Evolutionary conservation across 2,888 invertebrate species (phyloP), one percentile per base, ranked within the genome.

Genomic region (Ethmia dodecea): DNA sequence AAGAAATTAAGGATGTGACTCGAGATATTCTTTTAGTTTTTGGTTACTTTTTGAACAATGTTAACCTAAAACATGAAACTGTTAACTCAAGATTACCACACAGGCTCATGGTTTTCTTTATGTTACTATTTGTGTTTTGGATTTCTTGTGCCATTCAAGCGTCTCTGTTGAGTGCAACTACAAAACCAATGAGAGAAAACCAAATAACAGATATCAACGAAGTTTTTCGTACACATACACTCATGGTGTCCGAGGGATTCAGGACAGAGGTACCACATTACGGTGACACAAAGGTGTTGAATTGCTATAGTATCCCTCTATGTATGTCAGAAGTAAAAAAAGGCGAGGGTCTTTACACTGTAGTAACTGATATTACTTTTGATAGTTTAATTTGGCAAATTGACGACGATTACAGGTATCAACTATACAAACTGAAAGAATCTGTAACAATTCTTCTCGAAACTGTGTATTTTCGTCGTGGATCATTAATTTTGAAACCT

Each of bases 31-130:
- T 68, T 16, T 34, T 54, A 4, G 48, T 65, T 5, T 52, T 54
- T 20, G 69, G 70, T 26, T 59, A 52, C 28, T 55, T 66, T 37
- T 38, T 63, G 3, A 58, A 56, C 43, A 66, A 53, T 33, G 34
- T 31, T 2, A 29, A 14, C n/a, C 40, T 46, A 15, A 43, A 40
- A 22, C 11, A 37, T 1, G 55, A 52, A 11, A n/a, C n/a, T n/a
- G n/a, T n/a, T n/a, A n/a, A n/a, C n/a, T n/a, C n/a, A n/a, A n/a
- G n/a, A n/a, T 27, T 50, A 14, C 38, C 58, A 4, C 48, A 52
- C 11, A 43, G 45, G 11, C 13, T 69, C 0, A 24, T 66, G 4
- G 34, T 60, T 3, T 18, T 42, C 4, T 42, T 34, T 28, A 26
- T 68, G n/a, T 47, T 70, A 13, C 38, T 56, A 22, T 40, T 49